Conservation (phyloP, 1,140 invertebrate genomes). For the Brachionus plicatilis region DNA sequence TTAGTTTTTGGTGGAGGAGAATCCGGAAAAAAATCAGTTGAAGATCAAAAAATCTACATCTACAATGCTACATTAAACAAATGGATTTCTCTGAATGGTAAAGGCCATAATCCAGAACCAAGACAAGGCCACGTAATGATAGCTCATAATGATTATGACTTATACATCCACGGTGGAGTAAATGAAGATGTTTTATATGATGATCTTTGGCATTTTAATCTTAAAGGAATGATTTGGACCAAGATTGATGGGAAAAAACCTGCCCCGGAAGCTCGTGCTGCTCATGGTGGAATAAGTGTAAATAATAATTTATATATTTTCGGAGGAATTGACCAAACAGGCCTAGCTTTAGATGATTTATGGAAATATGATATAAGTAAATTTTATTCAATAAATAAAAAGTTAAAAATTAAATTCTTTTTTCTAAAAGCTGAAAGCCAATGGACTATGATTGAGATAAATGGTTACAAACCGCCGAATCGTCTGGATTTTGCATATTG, state of each 20-base stretch:
- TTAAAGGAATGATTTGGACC: slow-evolving; percentile 49
- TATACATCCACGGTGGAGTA: slow-evolving; percentile 56
- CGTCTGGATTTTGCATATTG: slow-evolving; percentile 53
- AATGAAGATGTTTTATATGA: slow-evolving; percentile 51
- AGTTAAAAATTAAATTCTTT: neutral
- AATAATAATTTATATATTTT: slow-evolving; percentile 50
- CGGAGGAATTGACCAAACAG: slow-evolving; percentile 53
- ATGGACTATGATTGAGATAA: slow-evolving; percentile 49
- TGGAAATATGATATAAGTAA: slow-evolving; percentile 49
- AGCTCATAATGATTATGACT: slow-evolving; percentile 46
- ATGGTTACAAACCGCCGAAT: slow-evolving; percentile 50
- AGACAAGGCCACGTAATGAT: slow-evolving; percentile 55
- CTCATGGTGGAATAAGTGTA: slow-evolving; percentile 48
- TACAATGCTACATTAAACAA: slow-evolving; percentile 46
- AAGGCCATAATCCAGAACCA: slow-evolving; percentile 50
- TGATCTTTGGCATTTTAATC: slow-evolving; percentile 53
- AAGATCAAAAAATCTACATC: slow-evolving; percentile 51
- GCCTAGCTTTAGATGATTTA: slow-evolving; percentile 50
- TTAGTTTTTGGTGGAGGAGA: slow-evolving; percentile 55
- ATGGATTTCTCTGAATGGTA: slow-evolving; percentile 48
- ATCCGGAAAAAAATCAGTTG: slow-evolving; percentile 50
- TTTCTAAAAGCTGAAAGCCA: slow-evolving; percentile 45
- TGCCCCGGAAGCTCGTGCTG: slow-evolving; percentile 46
- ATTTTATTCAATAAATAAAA: slow-evolving; percentile 42
- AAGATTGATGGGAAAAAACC: slow-evolving; percentile 45